A percentile compares a stretch with the other conserved stretches of the same genome.
Evolutionary conservation across 2,888 invertebrate species (phyloP).

Genomic region (Cantharis flavilabris): DNA sequence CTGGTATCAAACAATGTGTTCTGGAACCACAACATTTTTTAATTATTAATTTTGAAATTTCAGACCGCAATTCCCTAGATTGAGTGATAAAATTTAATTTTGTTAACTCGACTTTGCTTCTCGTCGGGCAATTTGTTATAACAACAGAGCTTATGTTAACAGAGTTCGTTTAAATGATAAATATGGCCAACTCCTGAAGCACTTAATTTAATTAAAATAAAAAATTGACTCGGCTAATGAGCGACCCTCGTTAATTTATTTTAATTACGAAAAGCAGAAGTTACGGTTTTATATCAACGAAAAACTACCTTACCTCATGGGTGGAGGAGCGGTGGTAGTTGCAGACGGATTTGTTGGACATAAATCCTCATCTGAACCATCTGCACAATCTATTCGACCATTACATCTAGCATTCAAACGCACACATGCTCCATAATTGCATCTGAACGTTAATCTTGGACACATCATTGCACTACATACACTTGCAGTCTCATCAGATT

Average conservation of each 20-base stretch:
- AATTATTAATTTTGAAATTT: neutral
- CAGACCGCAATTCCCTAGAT: neutral
- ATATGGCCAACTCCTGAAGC: neutral
- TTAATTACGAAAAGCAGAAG: neutral
- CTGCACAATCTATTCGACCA: constrained; percentile 57
- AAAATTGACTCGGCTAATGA: neutral
- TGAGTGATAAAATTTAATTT: neutral
- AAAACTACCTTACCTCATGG: neutral
- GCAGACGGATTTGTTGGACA: neutral
- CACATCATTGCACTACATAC: constrained; percentile 29
- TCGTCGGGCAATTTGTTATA: neutral
- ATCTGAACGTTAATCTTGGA: constrained; percentile 40
- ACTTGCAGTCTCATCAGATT: constrained; percentile 53
- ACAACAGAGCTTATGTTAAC: neutral
- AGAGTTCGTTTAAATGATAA: neutral
- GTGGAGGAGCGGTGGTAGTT: neutral
- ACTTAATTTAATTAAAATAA: neutral
- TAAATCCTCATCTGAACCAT: constrained; percentile 58
- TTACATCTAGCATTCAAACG: constrained; percentile 59
- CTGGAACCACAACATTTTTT: neutral
- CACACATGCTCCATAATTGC: constrained; percentile 48
- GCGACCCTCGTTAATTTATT: neutral
- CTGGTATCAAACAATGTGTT: neutral
- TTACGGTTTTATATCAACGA: neutral
- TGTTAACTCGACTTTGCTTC: neutral